Conservation (phyloP, 2,797 vertebrate genomes). For the Setipinna tenuifilis region DNA sequence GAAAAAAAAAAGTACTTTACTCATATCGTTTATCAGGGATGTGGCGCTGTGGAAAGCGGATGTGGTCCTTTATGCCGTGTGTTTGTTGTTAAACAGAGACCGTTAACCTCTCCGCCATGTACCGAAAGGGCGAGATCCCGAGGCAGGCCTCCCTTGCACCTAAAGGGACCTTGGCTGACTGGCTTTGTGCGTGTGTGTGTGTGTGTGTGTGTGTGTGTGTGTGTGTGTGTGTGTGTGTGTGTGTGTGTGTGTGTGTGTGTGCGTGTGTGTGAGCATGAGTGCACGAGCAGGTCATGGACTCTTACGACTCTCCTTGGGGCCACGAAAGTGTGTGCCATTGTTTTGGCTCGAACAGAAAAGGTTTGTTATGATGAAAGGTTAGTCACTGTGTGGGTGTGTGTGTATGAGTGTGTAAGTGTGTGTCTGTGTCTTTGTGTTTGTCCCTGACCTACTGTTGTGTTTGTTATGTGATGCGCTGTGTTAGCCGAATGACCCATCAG, state of each 20-base stretch:
- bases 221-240: conserved; percentile 20
- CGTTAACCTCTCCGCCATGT: neutral
- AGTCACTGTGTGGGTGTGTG: too few species aligned
- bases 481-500: too few species aligned
- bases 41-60: neutral
- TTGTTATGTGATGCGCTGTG: too few species aligned
- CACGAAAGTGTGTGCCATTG: neutral
- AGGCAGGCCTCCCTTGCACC: neutral
- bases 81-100: conserved; percentile 15
- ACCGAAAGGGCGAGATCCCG: neutral
- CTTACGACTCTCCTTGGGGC: neutral
- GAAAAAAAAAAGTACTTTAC: neutral
- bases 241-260: neutral
- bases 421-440: too few species aligned
- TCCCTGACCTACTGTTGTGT: too few species aligned
- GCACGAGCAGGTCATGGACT: too few species aligned
- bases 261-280: neutral
- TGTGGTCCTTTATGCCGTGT: neutral
- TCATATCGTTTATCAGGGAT: neutral
- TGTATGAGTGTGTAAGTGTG: too few species aligned
- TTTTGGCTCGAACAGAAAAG: too few species aligned
- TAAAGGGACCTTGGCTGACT: neutral
- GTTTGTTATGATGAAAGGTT: too few species aligned
- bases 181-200: conserved; percentile 8
- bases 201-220: conserved; percentile 28